A percentile compares a stretch with the other conserved stretches of the same genome.
These are phyloP conservation scores for Perca fluviatilis DNA, from an alignment of 2,113 vertebrate genomes.

Conservation along the genomic window DNA sequence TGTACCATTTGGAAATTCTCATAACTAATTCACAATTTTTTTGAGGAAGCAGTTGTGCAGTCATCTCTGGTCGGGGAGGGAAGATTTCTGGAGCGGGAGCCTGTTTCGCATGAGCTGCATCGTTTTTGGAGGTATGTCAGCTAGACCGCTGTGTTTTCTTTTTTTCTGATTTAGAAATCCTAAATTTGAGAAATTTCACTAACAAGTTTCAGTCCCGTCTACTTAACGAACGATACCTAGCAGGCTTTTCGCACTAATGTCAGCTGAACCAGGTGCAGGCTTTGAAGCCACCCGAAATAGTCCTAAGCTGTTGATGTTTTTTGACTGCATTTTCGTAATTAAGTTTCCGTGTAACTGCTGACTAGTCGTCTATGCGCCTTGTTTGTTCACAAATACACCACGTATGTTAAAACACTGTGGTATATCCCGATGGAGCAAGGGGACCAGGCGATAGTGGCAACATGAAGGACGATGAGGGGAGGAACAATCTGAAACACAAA, in stretches of 20 bases:
- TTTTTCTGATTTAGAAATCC: slow-evolving; percentile 67
- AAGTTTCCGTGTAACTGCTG: slow-evolving; percentile 74
- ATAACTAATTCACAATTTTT: slow-evolving; percentile 79
- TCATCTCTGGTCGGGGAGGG: slow-evolving; percentile 76
- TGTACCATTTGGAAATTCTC: slow-evolving; percentile 77
- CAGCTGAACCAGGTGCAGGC: slow-evolving; percentile 65
- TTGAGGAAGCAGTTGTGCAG: slow-evolving; percentile 77
- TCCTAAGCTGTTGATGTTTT: slow-evolving; percentile 76
- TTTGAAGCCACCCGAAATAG: slow-evolving; percentile 62
- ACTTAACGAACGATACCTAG: slow-evolving; percentile 27
- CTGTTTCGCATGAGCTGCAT: slow-evolving; percentile 82
- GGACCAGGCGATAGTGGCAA: slow-evolving; percentile 65
- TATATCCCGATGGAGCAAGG: slow-evolving; percentile 21
- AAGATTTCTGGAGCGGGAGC: slow-evolving; percentile 73
- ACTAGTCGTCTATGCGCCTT: slow-evolving; percentile 47
- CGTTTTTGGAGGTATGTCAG: slow-evolving; percentile 83
- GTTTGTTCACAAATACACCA: slow-evolving; percentile 32
- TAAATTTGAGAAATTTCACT: slow-evolving; percentile 67
- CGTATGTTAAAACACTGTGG: slow-evolving; percentile 7
- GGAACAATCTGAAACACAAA: slow-evolving; percentile 85
- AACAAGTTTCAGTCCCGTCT: slow-evolving; percentile 41
- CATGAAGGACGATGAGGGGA: slow-evolving; percentile 81
- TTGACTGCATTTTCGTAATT: slow-evolving; percentile 61
- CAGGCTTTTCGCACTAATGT: slow-evolving; percentile 11
- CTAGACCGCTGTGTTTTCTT: slow-evolving; percentile 36